Evolutionary conservation across 2,797 vertebrate species (phyloP), one percentile per base, ranked within the genome.

Genomic region (Craterocephalus amniculus): DNA sequence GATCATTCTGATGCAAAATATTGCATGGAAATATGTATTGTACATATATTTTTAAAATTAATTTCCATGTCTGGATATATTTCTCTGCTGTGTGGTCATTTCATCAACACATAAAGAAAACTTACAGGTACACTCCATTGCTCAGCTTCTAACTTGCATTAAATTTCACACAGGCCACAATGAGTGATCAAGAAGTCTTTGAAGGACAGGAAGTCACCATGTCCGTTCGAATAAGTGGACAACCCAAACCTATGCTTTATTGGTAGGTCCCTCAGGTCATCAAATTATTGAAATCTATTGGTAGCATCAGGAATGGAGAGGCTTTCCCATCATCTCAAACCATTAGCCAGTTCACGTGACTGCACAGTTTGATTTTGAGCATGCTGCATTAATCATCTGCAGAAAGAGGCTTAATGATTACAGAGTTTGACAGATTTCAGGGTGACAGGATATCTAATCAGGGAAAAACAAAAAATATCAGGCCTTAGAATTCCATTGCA

Each of bases 211-310:
- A 99, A 72, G 96, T 97, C 80, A 95, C 92, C 84, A 95, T 99
- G 94, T 96, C 94, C 0, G 96, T 99, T 76, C 90, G 94, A 0
- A 95, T 97, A 58, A 94, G 88, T 70, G 98, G 97, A 32, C 97
- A 99, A 66, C 98, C 98, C 72, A 99, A 98, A 89, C 98, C 98
- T 5, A 95, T 99, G 88, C 95, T 99, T 70, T 98, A 97, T 74
- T 99, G 98, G 98, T 99, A 93, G 90, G 96, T 88, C 35, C 49
- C 88, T 9, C 40, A 67, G 52, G 10, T 32, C 64, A 64, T 55
- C 65, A 29, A 12, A 40, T 18, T 38, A 56, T 34, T 62, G 40
- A 3, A 63, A 31, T 56, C 58, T 67, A 67, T 68, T 43, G 27
- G 8, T 54, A 59, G 59, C n/a, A 54, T 49, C 18, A 35, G 32